Conservation (phyloP, 1,140 invertebrate species). For the Papilio xuthus region DNA sequence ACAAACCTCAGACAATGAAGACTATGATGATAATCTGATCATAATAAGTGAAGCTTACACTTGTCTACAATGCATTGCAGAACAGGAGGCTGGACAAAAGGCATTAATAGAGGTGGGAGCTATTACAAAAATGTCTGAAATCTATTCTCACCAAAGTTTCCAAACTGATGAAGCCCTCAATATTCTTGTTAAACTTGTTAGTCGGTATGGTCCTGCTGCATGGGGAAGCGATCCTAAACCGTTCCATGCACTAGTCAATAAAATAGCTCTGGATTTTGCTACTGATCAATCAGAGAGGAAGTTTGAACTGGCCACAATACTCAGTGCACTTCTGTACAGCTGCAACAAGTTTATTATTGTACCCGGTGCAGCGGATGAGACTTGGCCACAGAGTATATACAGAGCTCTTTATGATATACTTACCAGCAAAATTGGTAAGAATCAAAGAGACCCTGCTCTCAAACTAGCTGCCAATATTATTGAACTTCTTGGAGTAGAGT, state of each 20-base stretch:
- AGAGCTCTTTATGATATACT: slow-evolving; percentile 91
- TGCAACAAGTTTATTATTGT: slow-evolving; percentile 85
- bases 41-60: slow-evolving; percentile 94
- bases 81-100: slow-evolving; percentile 87
- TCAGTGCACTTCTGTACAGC: slow-evolving; percentile 88
- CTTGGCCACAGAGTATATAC: slow-evolving; percentile 89
- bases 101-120: slow-evolving; percentile 89
- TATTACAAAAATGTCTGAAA: slow-evolving; percentile 90
- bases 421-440: slow-evolving; percentile 92
- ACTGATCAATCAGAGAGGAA: slow-evolving; percentile 93
- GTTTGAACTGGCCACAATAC: slow-evolving; percentile 90
- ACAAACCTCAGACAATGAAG: slow-evolving; percentile 89
- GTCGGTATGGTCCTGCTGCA: slow-evolving; percentile 85
- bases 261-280: slow-evolving; percentile 92
- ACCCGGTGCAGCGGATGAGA: slow-evolving; percentile 84
- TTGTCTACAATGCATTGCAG: slow-evolving; percentile 90
- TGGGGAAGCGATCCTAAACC: slow-evolving; percentile 88
- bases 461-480: slow-evolving; percentile 90
- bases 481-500: slow-evolving; percentile 92
- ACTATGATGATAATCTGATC: slow-evolving; percentile 92
- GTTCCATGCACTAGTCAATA: slow-evolving; percentile 91
- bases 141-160: slow-evolving; percentile 92
- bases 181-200: slow-evolving; percentile 88
- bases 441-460: slow-evolving; percentile 93
- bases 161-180: slow-evolving; percentile 93